Evolutionary conservation across 2,113 vertebrate genomes (phyloP).

Genomic region (Vicugna pacos): DNA sequence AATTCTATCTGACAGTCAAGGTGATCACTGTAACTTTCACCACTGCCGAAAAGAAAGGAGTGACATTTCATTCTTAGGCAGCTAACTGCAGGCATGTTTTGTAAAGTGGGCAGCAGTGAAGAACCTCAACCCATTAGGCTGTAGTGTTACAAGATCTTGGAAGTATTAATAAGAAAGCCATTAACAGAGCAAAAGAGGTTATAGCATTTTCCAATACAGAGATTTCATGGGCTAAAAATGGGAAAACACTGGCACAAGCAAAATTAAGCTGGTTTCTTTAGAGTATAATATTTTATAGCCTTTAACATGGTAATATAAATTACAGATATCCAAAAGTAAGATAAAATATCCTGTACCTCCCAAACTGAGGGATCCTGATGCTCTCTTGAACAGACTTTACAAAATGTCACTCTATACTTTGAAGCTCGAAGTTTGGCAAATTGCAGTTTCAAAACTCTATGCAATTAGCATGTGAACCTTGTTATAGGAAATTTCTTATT

Average conservation of each 20-base stretch:
- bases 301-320: not conserved
- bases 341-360: not conserved
- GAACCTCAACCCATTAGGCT: not conserved
- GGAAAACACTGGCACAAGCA: not conserved
- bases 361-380: not conserved
- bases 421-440: not conserved
- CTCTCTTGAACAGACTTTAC: not conserved
- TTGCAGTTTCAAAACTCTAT: not conserved
- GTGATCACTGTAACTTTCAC: not conserved
- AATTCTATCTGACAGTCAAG: not conserved
- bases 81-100: not conserved
- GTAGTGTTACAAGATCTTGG: not conserved
- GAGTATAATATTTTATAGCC: not conserved
- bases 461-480: not conserved
- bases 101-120: not conserved
- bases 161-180: not conserved
- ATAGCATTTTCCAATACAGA: not conserved
- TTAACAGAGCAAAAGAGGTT: not conserved
- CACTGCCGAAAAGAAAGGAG: not conserved
- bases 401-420: not conserved
- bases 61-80: not conserved
- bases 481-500: conserved; percentile 29
- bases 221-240: not conserved
- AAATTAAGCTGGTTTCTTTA: conserved; percentile 13
- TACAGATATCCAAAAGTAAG: not conserved